Evolutionary conservation across 1,140 invertebrate genomes (phyloP), one percentile per base, ranked within the genome.

Genomic region (Drosophila eugracilis): DNA sequence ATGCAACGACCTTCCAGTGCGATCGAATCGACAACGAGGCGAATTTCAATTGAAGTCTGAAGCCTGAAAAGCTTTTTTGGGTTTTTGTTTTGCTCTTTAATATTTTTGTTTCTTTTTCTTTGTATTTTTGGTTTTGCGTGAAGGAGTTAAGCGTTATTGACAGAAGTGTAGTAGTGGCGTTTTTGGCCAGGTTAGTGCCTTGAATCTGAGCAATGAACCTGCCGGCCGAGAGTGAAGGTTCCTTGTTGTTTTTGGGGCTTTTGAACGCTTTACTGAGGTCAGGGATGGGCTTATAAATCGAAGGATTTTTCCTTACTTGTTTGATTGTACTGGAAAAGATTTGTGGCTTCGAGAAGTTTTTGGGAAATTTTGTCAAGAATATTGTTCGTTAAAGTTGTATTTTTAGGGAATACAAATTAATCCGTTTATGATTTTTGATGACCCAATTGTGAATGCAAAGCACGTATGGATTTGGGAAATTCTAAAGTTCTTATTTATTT

Each of bases 1-100:
- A 86, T 86, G 81, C 81, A 88, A 86, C 83, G 81, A 86, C 81
- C 81, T 86, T 86, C 81, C 83, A 58, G 72, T 75, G 74, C 81
- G 81, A 86, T 85, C 81, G 55, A 59, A 59, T 15, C 54, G 73
- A 58, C 57, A 55, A 37, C 81, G 74, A 32, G 67, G 75, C 74
- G 81, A 86, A 85, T 85, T 80, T 77, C 81, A 81, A 85, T 86
- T 88, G 63, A 76, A 73, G 60, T 67, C 60, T 52, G 54, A 37
- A 26, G 54, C 44, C 54, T 36, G 54, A 48, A 49, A 49, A 59
- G 55, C 55, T 52, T 63, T 63, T 74, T 37, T 17, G 63, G 50
- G 30, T 70, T 71, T 57, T 45, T 57, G 47, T 67, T 71, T 81
- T 52, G 39, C 39, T 59, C 41, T 34, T 72, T 39, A 48, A 47